Percentiles rank a stretch among this genome's conserved stretches.
Evolutionary conservation across 1,140 invertebrate species (phyloP).

Genomic region (Ptiloglossa arizonensis): DNA sequence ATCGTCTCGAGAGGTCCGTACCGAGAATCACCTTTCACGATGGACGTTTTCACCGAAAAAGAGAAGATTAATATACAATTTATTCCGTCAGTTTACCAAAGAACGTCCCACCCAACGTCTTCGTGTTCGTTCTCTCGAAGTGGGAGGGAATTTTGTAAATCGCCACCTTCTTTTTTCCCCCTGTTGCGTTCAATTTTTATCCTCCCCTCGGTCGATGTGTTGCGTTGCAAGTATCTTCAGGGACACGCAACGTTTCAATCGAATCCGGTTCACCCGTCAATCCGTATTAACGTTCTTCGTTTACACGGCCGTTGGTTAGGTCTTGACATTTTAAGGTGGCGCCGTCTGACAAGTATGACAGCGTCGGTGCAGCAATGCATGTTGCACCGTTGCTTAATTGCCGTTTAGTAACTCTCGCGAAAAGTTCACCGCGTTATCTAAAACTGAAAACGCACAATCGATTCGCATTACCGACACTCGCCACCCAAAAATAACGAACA

Average conservation of each 20-base stretch:
- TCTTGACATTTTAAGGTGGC: conserved; percentile 48
- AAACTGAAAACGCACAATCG: conserved; percentile 3
- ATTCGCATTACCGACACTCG: neutral
- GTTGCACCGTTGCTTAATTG: conserved; percentile 24
- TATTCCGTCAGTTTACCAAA: too few relatives aligned
- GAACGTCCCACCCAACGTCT: too few relatives aligned
- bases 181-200: too few relatives aligned
- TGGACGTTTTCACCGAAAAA: too few relatives aligned
- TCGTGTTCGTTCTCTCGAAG: too few relatives aligned
- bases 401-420: neutral
- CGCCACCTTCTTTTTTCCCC: too few relatives aligned
- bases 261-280: neutral
- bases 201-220: too few relatives aligned
- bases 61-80: neutral
- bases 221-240: too few relatives aligned
- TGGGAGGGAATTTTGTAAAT: too few relatives aligned
- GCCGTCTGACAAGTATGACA: conserved; percentile 39
- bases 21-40: too few relatives aligned
- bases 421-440: neutral
- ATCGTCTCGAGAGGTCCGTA: too few relatives aligned
- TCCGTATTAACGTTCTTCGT: neutral
- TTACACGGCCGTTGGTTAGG: neutral
- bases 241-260: neutral
- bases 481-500: neutral
- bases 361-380: neutral